phyloP scores from a whole-genome alignment of 1,140 invertebrate genomes.

The Anthonomus grandis region DNA sequence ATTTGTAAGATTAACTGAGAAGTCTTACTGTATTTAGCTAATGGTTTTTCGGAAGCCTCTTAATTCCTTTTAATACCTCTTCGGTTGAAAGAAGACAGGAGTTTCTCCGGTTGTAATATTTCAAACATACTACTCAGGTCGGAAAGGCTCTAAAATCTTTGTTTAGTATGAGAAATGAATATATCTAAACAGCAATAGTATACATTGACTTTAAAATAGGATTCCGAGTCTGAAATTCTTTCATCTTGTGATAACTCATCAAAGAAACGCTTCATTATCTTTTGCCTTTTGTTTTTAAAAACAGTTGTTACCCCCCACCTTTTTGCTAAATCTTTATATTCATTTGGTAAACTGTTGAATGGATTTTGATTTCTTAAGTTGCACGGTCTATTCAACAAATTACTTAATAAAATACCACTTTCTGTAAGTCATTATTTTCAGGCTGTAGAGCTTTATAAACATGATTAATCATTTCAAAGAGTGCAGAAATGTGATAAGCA shows the following conservation, averaged over 20 bases:
- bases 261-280: conserved; percentile 21
- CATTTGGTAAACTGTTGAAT: background rate
- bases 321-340: background rate
- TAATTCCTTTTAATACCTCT: background rate
- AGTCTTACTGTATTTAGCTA: background rate
- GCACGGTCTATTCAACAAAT: background rate
- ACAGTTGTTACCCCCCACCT: background rate
- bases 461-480: conserved; percentile 40
- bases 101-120: too few species aligned
- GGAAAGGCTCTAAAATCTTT: conserved; percentile 20
- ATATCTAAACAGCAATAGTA: too few species aligned
- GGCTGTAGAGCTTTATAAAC: conserved; percentile 40
- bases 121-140: too few species aligned
- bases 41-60: background rate
- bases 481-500: conserved; percentile 30
- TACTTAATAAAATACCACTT: conserved; percentile 14
- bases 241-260: conserved; percentile 21
- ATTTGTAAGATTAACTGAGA: background rate
- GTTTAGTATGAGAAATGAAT: conserved; percentile 22
- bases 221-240: conserved; percentile 14
- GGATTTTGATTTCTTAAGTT: background rate
- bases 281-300: conserved; percentile 17
- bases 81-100: background rate
- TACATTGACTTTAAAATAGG: too few species aligned
- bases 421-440: conserved; percentile 40